Conservation (phyloP, 2,797 vertebrate genomes). For the Sebastes umbrosus region DNA sequence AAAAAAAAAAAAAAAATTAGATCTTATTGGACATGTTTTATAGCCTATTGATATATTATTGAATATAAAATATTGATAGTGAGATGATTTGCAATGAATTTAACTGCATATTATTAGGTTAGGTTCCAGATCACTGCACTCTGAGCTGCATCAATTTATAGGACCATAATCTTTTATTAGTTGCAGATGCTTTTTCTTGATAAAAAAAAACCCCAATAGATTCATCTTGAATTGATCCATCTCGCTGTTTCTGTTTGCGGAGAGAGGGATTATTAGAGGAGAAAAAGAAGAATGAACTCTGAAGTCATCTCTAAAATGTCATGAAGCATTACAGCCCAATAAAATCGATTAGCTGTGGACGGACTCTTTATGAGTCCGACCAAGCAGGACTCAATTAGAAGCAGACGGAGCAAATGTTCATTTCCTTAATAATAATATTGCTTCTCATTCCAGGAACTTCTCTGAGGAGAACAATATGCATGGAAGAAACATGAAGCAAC, state of each 20-base stretch:
- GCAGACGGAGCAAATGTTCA: not conserved
- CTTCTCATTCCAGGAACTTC: not conserved
- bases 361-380: constrained; percentile 1
- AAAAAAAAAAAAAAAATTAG: rapidly evolving
- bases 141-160: not conserved
- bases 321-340: constrained; percentile 31
- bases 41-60: not conserved
- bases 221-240: not conserved
- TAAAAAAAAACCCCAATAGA: not conserved
- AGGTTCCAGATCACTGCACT: not conserved
- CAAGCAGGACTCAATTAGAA: constrained; percentile 27
- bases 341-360: constrained; percentile 43
- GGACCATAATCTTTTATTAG: not conserved
- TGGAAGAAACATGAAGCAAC: not conserved
- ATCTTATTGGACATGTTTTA: not conserved
- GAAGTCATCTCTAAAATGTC: constrained; percentile 27
- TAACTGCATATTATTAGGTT: not conserved
- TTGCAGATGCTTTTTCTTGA: not conserved
- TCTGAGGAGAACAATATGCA: not conserved
- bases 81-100: not conserved
- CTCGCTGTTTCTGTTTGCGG: not conserved
- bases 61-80: not conserved
- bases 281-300: not conserved
- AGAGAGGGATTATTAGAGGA: not conserved
- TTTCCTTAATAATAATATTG: not conserved